Percentiles rank a stretch among this genome's conserved stretches.
phyloP scores from a whole-genome alignment of 2,113 vertebrate species.

The Pelodiscus sinensis region DNA sequence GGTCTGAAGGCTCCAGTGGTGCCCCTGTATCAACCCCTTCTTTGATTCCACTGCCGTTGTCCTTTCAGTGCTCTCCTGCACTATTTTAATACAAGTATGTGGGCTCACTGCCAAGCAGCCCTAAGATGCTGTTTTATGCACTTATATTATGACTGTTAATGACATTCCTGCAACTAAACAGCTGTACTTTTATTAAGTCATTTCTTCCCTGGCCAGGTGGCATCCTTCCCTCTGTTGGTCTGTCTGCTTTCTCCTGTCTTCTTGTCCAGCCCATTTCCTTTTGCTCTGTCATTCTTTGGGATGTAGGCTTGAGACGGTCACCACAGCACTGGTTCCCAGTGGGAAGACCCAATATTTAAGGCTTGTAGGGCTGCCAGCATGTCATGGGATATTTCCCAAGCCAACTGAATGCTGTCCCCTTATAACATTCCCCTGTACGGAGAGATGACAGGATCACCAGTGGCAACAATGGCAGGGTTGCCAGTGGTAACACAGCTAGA shows the following conservation, averaged over 20 bases:
- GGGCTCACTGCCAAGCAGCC: not conserved
- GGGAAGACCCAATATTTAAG: not conserved
- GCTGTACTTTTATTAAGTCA: fast-evolving
- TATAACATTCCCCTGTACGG: not conserved
- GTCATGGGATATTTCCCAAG: not conserved
- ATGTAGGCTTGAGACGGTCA: not conserved
- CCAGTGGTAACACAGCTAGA: not conserved
- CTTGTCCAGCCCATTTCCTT: not conserved
- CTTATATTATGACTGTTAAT: not conserved
- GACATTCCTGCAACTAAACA: not conserved
- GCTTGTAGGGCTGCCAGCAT: not conserved
- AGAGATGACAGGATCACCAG: not conserved
- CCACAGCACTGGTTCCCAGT: not conserved
- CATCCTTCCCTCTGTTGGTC: not conserved
- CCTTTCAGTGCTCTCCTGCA: not conserved
- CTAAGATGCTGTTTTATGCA: fast-evolving
- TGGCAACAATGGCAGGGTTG: not conserved
- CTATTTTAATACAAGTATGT: not conserved
- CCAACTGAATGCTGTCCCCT: not conserved
- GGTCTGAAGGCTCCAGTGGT: not conserved
- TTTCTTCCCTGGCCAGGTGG: not conserved
- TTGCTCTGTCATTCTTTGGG: not conserved
- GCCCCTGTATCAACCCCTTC: not conserved
- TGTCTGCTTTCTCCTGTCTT: not conserved
- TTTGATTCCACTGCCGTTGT: not conserved